Conservation (phyloP, 2,888 invertebrate genomes). For the Catocala fraxini region DNA sequence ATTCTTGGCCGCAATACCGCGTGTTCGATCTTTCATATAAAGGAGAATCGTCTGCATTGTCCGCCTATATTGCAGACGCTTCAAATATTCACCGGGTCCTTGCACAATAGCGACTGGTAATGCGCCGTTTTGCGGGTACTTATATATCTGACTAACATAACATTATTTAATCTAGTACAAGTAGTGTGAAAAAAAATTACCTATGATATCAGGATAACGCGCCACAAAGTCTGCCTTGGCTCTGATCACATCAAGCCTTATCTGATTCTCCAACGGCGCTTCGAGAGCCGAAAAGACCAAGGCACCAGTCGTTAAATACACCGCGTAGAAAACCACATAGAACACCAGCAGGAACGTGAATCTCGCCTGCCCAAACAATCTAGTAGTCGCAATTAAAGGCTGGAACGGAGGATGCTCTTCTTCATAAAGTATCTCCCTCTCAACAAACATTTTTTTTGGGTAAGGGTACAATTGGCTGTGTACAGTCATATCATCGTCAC, state of each 20-base stretch:
- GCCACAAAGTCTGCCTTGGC: conserved; percentile 86
- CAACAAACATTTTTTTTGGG: conserved; percentile 78
- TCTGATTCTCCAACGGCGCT: conserved; percentile 87
- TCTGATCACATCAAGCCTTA: conserved; percentile 81
- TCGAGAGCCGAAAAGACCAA: conserved; percentile 90
- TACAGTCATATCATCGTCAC: conserved; percentile 82
- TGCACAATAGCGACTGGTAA: conserved; percentile 17
- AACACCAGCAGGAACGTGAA: conserved; percentile 84
- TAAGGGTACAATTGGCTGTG: conserved; percentile 81
- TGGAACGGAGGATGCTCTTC: conserved; percentile 81
- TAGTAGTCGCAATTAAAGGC: conserved; percentile 75
- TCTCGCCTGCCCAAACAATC: conserved; percentile 84
- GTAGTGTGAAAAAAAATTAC: conserved; percentile 69
- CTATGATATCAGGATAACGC: conserved; percentile 88
- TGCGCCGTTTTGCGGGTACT: conserved; percentile 27
- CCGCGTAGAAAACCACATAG: conserved; percentile 87
- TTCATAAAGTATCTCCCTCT: conserved; percentile 78
- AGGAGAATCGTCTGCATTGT: conserved; percentile 18
- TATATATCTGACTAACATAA: not conserved
- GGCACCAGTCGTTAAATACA: conserved; percentile 90
- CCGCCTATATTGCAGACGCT: conserved; percentile 27
- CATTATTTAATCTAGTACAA: not conserved
- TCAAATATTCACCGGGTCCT: conserved; percentile 35
- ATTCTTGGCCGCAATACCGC: conserved; percentile 2
- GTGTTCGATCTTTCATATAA: conserved; percentile 19